Evolutionary conservation across 30 jellyfish, hydroid and myxozoan species (phyloP).

Genomic region (Turritopsis rubra): DNA sequence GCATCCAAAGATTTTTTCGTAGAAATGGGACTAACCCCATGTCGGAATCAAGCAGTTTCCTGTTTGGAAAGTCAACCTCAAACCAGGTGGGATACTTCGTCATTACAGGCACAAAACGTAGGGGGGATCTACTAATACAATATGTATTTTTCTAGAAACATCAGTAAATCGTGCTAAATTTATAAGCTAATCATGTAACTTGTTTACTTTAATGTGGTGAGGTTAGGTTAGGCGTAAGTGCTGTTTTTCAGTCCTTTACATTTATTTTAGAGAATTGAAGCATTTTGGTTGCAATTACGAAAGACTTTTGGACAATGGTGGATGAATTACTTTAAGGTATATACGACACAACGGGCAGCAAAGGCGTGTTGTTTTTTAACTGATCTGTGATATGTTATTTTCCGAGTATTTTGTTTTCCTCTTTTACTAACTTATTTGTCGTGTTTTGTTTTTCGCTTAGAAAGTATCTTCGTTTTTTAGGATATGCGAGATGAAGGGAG

Average conservation of each 20-base stretch:
- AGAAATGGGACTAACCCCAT: constrained; percentile 7
- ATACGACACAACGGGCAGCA: background rate
- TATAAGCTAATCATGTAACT: background rate
- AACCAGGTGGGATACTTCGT: constrained; percentile 1
- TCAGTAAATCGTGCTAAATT: background rate
- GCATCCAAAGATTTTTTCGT: constrained; percentile 6
- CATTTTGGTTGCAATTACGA: constrained; percentile 29
- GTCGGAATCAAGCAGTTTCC: constrained; percentile 8
- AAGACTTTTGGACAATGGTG: constrained; percentile 39
- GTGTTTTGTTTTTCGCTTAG: background rate
- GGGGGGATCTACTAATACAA: background rate
- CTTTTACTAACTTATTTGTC: background rate
- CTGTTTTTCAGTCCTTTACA: background rate
- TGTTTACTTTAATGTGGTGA: background rate
- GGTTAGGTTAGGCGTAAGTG: background rate
- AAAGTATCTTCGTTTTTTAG: background rate
- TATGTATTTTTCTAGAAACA: constrained; percentile 2
- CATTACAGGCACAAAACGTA: background rate
- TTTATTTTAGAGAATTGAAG: constrained; percentile 28
- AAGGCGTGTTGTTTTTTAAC: background rate
- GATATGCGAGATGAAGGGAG: constrained; percentile 21
- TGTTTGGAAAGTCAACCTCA: constrained; percentile 7
- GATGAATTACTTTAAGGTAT: constrained; percentile 35
- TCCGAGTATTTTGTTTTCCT: background rate
- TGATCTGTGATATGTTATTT: background rate